phyloP scores from a whole-genome alignment of 2,113 vertebrate genomes.

The Physeter macrocephalus region DNA sequence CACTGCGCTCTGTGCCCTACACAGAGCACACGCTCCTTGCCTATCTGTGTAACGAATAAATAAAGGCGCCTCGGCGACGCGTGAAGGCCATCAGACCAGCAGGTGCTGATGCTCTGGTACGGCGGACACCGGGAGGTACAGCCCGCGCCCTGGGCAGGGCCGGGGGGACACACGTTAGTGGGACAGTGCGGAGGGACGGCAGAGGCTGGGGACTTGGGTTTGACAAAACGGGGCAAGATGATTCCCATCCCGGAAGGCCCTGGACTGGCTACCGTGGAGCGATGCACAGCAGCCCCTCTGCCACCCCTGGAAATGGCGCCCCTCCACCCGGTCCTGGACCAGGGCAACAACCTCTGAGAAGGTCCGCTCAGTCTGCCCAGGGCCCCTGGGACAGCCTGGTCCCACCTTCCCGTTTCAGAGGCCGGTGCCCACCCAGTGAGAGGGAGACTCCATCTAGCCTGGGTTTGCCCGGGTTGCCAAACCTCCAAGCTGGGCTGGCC shows the following conservation, averaged over 20 bases:
- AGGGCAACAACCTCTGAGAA: background rate
- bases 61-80: background rate
- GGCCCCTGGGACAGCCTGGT: background rate
- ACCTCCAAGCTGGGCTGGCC: background rate
- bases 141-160: background rate
- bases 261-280: background rate
- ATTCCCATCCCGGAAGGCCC: background rate
- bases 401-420: background rate
- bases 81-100: background rate
- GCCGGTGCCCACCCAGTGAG: background rate
- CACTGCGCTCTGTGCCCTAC: background rate
- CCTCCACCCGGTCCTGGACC: background rate
- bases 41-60: background rate
- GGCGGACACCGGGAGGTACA: fast-evolving
- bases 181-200: background rate
- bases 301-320: background rate
- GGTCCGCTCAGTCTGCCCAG: too few species aligned
- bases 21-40: background rate
- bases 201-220: too few species aligned
- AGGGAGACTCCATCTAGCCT: background rate
- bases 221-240: background rate
- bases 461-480: background rate
- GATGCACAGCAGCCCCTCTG: background rate
- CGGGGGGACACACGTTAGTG: fast-evolving
- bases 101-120: background rate